Evolutionary conservation across 2,888 invertebrate species (phyloP).

Genomic region (Eudemis profundana): DNA sequence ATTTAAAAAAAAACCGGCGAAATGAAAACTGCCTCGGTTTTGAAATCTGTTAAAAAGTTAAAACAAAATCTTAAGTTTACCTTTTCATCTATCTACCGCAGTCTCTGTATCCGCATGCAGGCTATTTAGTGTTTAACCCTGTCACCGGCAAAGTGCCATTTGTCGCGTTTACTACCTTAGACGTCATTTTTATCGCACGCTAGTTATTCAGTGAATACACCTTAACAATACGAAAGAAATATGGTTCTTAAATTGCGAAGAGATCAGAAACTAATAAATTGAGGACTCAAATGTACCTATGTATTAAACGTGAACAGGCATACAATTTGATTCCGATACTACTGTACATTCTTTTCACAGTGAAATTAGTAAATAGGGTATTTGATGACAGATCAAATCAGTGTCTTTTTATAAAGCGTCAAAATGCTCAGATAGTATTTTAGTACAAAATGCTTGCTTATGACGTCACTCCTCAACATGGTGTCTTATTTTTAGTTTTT

Average conservation of each 20-base stretch:
- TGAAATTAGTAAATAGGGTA: too few species aligned
- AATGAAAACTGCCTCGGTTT: too few species aligned
- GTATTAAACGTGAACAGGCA: too few species aligned
- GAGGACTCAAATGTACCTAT: not conserved
- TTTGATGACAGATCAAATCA: too few species aligned
- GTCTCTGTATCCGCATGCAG: slow-evolving; percentile 47
- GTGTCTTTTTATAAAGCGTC: too few species aligned
- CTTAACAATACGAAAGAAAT: slow-evolving; percentile 30
- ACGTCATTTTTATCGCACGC: slow-evolving; percentile 44
- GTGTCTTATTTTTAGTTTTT: too few species aligned
- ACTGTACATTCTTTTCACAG: too few species aligned
- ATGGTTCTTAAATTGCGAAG: slow-evolving; percentile 4
- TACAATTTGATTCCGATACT: too few species aligned
- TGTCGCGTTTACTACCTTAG: slow-evolving; percentile 79
- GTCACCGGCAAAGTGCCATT: slow-evolving; percentile 84
- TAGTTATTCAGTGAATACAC: slow-evolving; percentile 41
- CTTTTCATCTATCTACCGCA: slow-evolving; percentile 6
- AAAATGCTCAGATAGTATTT: too few species aligned
- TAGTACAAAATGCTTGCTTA: too few species aligned
- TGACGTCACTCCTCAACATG: too few species aligned
- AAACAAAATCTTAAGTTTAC: not conserved
- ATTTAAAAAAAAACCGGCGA: too few species aligned
- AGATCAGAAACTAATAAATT: slow-evolving; percentile 12
- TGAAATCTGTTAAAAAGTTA: not conserved
- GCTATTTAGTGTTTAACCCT: slow-evolving; percentile 53